Percentiles rank a stretch among this genome's conserved stretches.
phyloP scores from a whole-genome alignment of 2,888 invertebrate genomes.

The Pandemis cinnamomeana region DNA sequence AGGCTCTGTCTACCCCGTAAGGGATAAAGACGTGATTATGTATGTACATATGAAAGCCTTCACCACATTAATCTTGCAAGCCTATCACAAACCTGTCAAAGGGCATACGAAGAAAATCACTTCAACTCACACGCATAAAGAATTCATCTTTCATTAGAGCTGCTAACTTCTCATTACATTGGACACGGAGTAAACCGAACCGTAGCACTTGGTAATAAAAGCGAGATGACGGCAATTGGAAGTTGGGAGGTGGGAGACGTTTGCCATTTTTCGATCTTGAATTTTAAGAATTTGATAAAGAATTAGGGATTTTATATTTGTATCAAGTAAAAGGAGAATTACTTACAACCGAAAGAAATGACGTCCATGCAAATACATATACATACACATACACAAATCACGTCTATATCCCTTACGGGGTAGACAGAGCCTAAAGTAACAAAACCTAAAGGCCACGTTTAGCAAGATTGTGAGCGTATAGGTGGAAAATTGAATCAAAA shows the following conservation, averaged over 20 bases:
- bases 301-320: background rate
- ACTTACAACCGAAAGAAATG: background rate
- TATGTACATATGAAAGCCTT: background rate
- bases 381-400: too few species aligned
- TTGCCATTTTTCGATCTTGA: background rate
- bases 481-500: too few species aligned
- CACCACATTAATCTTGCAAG: constrained; percentile 35
- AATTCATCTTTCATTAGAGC: constrained; percentile 57
- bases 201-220: background rate
- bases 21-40: too few species aligned
- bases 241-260: background rate
- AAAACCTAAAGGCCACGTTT: too few species aligned
- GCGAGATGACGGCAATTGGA: background rate
- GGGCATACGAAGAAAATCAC: constrained; percentile 55
- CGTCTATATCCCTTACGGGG: too few species aligned
- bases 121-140: constrained; percentile 53
- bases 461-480: too few species aligned
- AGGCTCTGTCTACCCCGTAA: too few species aligned
- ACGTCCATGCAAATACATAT: background rate
- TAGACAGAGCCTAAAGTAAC: too few species aligned
- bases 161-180: constrained; percentile 37
- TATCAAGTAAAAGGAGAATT: background rate
- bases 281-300: background rate
- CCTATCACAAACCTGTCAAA: constrained; percentile 25
- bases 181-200: background rate